Conservation (phyloP, 2,888 invertebrate genomes). For the Hypomecis punctinalis region DNA sequence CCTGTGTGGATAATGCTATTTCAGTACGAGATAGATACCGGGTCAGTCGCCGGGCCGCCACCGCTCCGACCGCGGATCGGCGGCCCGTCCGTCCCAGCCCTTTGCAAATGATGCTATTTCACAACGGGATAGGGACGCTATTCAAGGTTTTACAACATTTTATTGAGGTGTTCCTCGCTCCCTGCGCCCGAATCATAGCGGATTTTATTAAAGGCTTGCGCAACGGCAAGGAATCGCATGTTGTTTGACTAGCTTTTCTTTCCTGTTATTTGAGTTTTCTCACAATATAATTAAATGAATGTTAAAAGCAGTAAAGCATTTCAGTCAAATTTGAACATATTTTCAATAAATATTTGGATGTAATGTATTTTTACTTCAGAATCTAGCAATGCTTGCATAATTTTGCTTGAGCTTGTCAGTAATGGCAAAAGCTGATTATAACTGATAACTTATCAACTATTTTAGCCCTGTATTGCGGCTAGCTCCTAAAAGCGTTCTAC, state of each 20-base stretch:
- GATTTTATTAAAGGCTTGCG: neutral
- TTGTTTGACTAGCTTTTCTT: constrained; percentile 3
- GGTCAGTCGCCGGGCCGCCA: constrained; percentile 22
- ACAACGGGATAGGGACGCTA: constrained; percentile 11
- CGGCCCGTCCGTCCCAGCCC: constrained; percentile 29
- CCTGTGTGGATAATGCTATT: constrained; percentile 36
- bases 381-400: no score
- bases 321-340: no score
- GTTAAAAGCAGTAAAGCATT: no score
- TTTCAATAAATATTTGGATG: no score
- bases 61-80: constrained; percentile 4
- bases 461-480: no score
- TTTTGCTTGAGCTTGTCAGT: no score
- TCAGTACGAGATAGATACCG: neutral
- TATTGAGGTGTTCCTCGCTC: constrained; percentile 6
- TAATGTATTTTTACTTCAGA: no score
- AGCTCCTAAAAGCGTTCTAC: no score
- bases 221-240: neutral
- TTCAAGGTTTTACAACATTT: constrained; percentile 22
- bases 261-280: neutral
- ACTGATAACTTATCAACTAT: no score
- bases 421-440: no score
- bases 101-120: constrained; percentile 34
- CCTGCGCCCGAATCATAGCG: neutral
- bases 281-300: no score